Conservation (phyloP, 2,888 invertebrate species). For the Alentia gelatinosa region DNA sequence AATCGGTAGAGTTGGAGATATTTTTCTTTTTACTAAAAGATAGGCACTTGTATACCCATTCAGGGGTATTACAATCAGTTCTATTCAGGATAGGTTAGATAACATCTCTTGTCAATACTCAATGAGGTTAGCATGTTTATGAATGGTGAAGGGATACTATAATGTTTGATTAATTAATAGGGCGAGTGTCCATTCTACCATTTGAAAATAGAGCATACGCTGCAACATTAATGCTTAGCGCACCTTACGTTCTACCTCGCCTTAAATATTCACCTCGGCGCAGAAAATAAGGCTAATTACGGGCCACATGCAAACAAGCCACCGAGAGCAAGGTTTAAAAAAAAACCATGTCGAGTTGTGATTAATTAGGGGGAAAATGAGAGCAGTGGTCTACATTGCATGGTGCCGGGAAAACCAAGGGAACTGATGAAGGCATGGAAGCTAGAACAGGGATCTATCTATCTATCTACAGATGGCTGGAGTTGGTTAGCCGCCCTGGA, state of each 20-base stretch:
- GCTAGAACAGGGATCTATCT: too few relatives aligned
- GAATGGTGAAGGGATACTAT: not conserved
- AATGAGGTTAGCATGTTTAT: too few relatives aligned
- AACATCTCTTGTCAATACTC: too few relatives aligned
- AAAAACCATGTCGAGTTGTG: slow-evolving; percentile 19
- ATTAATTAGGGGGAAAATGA: slow-evolving; percentile 17
- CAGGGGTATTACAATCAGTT: too few relatives aligned
- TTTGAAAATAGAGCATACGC: not conserved
- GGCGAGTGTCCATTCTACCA: not conserved
- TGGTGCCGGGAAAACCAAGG: not conserved
- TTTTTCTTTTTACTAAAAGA: too few relatives aligned
- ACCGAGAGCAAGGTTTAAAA: not conserved
- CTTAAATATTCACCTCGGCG: not conserved
- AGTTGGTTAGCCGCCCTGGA: not conserved
- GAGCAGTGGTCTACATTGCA: not conserved
- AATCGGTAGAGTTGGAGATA: too few relatives aligned
- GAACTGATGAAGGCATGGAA: not conserved
- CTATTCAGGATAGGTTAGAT: too few relatives aligned
- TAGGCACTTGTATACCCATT: too few relatives aligned
- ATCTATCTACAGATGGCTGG: too few relatives aligned
- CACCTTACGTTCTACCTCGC: slow-evolving; percentile 13
- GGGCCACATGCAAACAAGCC: slow-evolving; percentile 9
- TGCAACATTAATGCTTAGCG: slow-evolving; percentile 9
- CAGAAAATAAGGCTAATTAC: slow-evolving; percentile 40
- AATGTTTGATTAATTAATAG: not conserved